Percentiles rank a stretch among this genome's conserved stretches.
Evolutionary conservation across 2,113 vertebrate species (phyloP).

Genomic region (Callospermophilus lateralis): DNA sequence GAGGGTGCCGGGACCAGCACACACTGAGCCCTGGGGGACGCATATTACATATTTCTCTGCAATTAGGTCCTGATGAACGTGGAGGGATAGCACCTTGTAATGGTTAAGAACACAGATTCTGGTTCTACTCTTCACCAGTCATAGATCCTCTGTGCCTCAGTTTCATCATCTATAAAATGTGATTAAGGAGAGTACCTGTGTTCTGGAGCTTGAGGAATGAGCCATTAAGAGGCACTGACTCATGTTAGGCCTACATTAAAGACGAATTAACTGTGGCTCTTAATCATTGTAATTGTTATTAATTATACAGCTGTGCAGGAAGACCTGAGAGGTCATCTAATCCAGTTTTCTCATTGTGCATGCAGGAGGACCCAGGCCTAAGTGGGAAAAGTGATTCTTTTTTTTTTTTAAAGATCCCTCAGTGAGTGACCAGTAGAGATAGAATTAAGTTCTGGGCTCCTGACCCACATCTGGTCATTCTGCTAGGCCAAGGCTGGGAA

Average conservation of each 20-base stretch:
- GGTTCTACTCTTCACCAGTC: neutral
- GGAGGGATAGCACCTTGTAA: accelerated
- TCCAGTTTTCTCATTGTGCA: neutral
- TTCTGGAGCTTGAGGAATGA: neutral
- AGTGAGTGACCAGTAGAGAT: neutral
- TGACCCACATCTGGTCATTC: neutral
- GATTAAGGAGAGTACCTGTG: neutral
- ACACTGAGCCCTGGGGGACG: neutral
- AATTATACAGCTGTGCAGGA: neutral
- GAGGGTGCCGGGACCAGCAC: accelerated
- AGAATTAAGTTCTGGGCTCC: neutral
- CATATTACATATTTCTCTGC: neutral
- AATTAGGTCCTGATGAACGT: neutral
- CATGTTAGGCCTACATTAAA: neutral
- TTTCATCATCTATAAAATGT: neutral
- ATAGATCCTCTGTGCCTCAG: neutral
- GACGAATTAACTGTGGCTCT: neutral
- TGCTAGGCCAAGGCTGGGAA: neutral
- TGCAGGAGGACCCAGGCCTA: neutral
- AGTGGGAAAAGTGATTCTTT: neutral
- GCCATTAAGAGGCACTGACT: neutral
- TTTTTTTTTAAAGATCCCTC: neutral
- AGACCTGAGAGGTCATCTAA: neutral
- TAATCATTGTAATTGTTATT: neutral
- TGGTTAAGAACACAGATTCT: neutral